Evolutionary conservation across 2,797 vertebrate species (phyloP).

Genomic region (Arrhamphus sclerolepis): DNA sequence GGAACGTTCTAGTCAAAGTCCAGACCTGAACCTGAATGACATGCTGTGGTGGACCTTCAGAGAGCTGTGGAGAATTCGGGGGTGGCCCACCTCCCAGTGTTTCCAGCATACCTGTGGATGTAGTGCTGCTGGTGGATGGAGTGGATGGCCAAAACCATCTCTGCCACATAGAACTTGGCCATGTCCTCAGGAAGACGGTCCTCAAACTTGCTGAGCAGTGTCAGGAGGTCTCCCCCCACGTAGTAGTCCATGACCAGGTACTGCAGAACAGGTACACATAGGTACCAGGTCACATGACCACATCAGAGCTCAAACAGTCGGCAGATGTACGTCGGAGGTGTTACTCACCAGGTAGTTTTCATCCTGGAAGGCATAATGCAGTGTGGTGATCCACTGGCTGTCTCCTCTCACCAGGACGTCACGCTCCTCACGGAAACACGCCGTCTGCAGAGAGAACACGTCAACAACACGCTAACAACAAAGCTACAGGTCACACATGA

Average conservation of each 20-base stretch:
- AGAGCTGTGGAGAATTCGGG: too few species aligned
- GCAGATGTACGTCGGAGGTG: background rate
- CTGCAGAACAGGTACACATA: slow-evolving; percentile 26
- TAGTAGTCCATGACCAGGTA: slow-evolving; percentile 98
- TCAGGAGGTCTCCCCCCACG: slow-evolving; percentile 94
- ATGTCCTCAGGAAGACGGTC: slow-evolving; percentile 97
- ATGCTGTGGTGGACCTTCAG: too few species aligned
- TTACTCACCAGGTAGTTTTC: slow-evolving; percentile 92
- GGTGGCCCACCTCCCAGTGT: too few species aligned
- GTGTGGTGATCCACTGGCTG: slow-evolving; percentile 96
- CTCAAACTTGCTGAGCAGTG: slow-evolving; percentile 97
- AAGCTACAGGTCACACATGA: background rate
- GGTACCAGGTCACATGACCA: too few species aligned
- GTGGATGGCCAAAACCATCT: slow-evolving; percentile 96
- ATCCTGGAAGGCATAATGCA: slow-evolving; percentile 98
- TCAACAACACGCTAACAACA: background rate
- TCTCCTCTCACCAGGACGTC: slow-evolving; percentile 96
- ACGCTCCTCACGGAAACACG: slow-evolving; percentile 95
- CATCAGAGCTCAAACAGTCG: background rate
- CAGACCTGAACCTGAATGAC: too few species aligned
- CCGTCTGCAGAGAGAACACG: slow-evolving; percentile 82
- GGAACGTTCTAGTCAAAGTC: too few species aligned
- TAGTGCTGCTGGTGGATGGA: slow-evolving; percentile 96
- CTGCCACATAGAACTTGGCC: slow-evolving; percentile 94
- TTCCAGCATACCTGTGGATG: slow-evolving; percentile 91